Percentiles rank a stretch among this genome's conserved stretches.
These are phyloP conservation scores for Sitta europaea DNA, from an alignment of 2,113 vertebrate species.

Conservation along the genomic window DNA sequence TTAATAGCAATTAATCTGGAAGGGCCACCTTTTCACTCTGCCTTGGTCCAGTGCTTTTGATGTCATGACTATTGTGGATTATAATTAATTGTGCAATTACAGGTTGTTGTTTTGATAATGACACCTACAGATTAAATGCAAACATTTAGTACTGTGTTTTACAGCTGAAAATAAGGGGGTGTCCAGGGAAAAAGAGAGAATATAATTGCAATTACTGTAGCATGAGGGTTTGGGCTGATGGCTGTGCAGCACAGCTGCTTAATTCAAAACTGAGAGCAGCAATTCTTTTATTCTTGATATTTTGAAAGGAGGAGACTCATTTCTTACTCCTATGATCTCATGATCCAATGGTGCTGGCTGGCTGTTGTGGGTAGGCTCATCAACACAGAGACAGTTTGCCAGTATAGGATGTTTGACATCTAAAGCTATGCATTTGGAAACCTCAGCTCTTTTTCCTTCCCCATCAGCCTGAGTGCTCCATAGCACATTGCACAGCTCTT, in stretches of 20 bases:
- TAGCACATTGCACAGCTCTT: background rate
- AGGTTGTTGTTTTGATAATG: conserved; percentile 76
- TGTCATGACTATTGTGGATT: background rate
- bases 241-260: background rate
- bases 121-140: conserved; percentile 59
- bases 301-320: background rate
- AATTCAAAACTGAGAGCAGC: background rate
- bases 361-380: background rate
- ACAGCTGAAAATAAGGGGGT: background rate
- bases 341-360: background rate
- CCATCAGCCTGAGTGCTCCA: background rate
- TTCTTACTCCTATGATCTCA: background rate
- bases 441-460: background rate
- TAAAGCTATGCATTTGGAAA: background rate
- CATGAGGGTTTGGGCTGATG: background rate
- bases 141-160: background rate
- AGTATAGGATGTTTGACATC: background rate
- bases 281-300: background rate
- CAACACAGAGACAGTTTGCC: background rate
- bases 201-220: background rate
- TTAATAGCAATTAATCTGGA: background rate
- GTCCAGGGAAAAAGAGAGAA: background rate
- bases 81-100: conserved; percentile 74
- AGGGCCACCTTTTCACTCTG: background rate
- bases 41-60: conserved; percentile 10